Conservation (phyloP, 2,797 vertebrate species). For the Rhinella marina region DNA sequence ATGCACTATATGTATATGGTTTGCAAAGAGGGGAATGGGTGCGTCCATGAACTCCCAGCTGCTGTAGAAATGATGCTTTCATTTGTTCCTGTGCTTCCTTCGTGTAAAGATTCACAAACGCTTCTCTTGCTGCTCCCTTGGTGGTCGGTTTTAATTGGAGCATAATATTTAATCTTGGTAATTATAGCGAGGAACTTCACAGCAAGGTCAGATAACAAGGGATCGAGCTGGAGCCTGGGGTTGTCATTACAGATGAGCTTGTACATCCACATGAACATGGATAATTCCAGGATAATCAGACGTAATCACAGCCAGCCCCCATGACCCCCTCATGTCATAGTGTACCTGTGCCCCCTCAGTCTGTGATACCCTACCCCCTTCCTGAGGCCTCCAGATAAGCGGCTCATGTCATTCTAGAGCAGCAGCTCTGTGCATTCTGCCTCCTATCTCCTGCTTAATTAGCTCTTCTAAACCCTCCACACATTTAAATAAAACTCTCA, state of each 20-base stretch:
- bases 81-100: conserved; percentile 26
- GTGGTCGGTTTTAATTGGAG: conserved; percentile 65
- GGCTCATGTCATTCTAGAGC: neutral
- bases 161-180: conserved; percentile 50
- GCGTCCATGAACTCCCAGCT: conserved; percentile 30
- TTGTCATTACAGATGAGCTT: conserved; percentile 59
- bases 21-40: neutral
- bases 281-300: conserved; percentile 8
- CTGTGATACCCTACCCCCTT: neutral
- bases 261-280: neutral
- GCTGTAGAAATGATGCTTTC: conserved; percentile 16
- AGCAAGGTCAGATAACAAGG: conserved; percentile 55
- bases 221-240: conserved; percentile 26
- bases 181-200: conserved; percentile 57
- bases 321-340: neutral
- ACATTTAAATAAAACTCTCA: conserved; percentile 71
- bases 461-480: conserved; percentile 65
- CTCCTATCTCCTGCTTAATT: conserved; percentile 65
- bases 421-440: conserved; percentile 30
- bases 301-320: neutral
- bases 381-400: neutral
- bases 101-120: conserved; percentile 52
- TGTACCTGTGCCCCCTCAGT: neutral
- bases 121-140: conserved; percentile 43
- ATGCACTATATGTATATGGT: neutral